Percentiles rank a stretch among this genome's conserved stretches.
phyloP scores from a whole-genome alignment of 2,888 invertebrate genomes.

The Euphydryas editha region DNA sequence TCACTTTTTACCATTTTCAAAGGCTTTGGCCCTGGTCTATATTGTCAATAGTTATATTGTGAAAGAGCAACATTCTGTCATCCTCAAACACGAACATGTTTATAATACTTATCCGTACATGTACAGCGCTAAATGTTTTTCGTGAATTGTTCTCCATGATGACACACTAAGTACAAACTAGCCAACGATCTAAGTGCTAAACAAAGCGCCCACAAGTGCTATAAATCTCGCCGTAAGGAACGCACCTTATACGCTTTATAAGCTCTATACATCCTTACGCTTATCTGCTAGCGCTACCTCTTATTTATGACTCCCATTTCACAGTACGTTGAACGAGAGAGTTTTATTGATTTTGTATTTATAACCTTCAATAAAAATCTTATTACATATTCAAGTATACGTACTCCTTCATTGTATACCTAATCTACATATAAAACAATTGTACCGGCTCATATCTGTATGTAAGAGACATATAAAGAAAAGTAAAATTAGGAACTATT shows the following conservation, averaged over 20 bases:
- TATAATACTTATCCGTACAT: neutral
- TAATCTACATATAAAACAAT: neutral
- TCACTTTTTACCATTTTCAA: too few relatives aligned
- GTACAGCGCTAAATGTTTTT: neutral
- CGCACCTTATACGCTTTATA: constrained; percentile 26
- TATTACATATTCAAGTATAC: neutral
- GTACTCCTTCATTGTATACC: neutral
- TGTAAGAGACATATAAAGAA: too few relatives aligned
- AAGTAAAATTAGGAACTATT: too few relatives aligned
- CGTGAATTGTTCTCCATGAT: neutral
- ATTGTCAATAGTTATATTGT: too few relatives aligned
- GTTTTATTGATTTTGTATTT: constrained; percentile 10
- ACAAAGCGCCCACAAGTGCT: constrained; percentile 46
- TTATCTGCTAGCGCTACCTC: constrained; percentile 7
- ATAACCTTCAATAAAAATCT: constrained; percentile 1
- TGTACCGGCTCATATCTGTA: too few relatives aligned
- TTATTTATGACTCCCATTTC: constrained; percentile 15
- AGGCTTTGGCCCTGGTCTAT: too few relatives aligned
- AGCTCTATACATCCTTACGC: constrained; percentile 31
- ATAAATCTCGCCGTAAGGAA: constrained; percentile 45
- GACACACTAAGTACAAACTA: constrained; percentile 10
- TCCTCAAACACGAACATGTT: neutral
- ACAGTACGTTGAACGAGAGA: constrained; percentile 4
- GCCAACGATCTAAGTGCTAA: constrained; percentile 24
- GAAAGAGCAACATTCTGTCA: too few relatives aligned